Evolutionary conservation across 2,797 vertebrate species (phyloP), one percentile per base, ranked within the genome.

Genomic region (Danio albolineatus): DNA sequence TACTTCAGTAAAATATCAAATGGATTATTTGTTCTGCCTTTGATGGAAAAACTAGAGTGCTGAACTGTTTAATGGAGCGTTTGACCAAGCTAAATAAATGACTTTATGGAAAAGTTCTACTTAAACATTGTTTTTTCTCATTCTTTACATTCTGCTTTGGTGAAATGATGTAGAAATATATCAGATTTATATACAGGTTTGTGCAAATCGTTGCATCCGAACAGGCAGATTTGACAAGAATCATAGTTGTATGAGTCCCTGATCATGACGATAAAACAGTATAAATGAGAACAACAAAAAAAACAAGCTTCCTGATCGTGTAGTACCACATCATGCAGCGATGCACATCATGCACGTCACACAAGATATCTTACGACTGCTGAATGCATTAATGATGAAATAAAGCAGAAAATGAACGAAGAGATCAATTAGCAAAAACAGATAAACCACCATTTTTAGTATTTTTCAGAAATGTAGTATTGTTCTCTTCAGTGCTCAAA

Each of bases 131-230:
- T 28, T 28, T 28, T 41, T 19, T 17, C 48, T 14, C 7, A 21
- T 10, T 39, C 39, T 54, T 41, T 53, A 69, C 59, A 41, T 59
- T 60, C 59, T 10, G 53, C 69, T 73, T 66, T 78, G 38, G n/a
- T 69, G 59, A 70, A 49, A 65, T 75, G 38, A 14, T 4, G 54
- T 69, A 62, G n/a, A 76, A 76, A 57, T 80, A 48, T 4, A 73
- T 80, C 57, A 61, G 36, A 72, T 61, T 36, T 73, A 80, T 82
- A 56, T 88, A 84, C 81, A 85, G 54, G 66, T 38, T 79, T 28
- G 71, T 84, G 80, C 78, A 86, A 84, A 82, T 79, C 57, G 21
- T 39, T 70, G 65, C 79, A 73, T 81, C 38, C 76, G 78, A 86
- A 78, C 56, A 77, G 79, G 57, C 38, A 59, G 83, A 82, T 73